Evolutionary conservation across 1,140 invertebrate genomes (phyloP).

Genomic region (Neoseiulus cucumeris): DNA sequence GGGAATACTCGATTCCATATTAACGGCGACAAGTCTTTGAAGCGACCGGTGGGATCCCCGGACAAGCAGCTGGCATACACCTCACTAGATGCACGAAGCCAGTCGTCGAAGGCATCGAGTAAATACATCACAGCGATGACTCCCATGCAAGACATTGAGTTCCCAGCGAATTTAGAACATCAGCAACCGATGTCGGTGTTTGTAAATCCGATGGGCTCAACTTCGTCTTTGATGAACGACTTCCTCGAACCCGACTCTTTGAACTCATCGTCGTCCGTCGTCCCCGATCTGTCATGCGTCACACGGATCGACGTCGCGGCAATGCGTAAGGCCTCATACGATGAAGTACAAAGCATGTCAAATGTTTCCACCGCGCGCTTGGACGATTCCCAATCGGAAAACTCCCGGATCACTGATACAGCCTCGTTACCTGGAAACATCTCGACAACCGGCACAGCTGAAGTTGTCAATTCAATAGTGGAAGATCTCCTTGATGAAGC

Average conservation of each 20-base stretch:
- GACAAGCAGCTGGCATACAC: conserved; percentile 19
- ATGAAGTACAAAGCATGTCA: conserved; percentile 15
- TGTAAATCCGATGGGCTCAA: conserved; percentile 34
- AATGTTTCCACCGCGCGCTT: neutral
- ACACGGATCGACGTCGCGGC: conserved; percentile 15
- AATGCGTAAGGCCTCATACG: conserved; percentile 18
- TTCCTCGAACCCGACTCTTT: conserved; percentile 5
- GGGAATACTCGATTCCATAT: conserved; percentile 69
- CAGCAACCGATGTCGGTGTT: conserved; percentile 32
- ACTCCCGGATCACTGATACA: neutral
- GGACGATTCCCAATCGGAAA: neutral
- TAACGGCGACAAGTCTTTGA: conserved; percentile 22
- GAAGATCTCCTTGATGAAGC: conserved; percentile 8
- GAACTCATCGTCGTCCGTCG: neutral
- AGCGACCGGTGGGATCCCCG: conserved; percentile 15
- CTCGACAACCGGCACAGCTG: neutral
- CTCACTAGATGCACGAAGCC: conserved; percentile 13
- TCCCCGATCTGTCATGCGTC: conserved; percentile 16
- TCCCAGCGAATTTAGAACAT: conserved; percentile 27
- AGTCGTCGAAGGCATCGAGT: conserved; percentile 12
- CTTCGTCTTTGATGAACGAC: conserved; percentile 19
- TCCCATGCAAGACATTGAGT: conserved; percentile 32
- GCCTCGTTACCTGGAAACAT: conserved; percentile 1
- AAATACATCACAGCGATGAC: conserved; percentile 32
- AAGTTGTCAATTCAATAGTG: neutral